Evolutionary conservation across 1,140 invertebrate species (phyloP).

Genomic region (Drosophila serrata): DNA sequence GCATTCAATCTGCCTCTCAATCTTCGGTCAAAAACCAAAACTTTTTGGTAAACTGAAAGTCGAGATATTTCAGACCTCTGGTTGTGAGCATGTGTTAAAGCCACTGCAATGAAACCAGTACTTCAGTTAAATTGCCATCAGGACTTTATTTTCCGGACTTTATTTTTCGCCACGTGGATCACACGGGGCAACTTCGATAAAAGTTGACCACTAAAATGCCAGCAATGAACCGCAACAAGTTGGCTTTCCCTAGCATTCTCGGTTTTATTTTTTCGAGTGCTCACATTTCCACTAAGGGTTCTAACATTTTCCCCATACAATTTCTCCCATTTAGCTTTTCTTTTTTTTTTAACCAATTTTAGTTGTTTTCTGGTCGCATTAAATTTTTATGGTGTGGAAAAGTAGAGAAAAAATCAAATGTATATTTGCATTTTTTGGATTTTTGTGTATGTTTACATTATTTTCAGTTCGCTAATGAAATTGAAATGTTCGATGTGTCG

Average conservation of each 20-base stretch:
- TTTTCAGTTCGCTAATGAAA: slow-evolving; percentile 42
- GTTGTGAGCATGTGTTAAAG: not conserved
- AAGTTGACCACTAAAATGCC: slow-evolving; percentile 36
- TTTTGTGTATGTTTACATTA: slow-evolving; percentile 42
- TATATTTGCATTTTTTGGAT: slow-evolving; percentile 8
- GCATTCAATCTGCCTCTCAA: not conserved
- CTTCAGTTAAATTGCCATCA: not conserved
- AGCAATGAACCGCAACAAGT: slow-evolving; percentile 46
- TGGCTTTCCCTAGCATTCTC: slow-evolving; percentile 12
- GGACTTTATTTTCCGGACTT: slow-evolving; percentile 1
- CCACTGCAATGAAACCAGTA: slow-evolving; percentile 13
- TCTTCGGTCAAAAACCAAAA: not conserved
- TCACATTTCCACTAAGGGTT: slow-evolving; percentile 1
- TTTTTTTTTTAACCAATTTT: slow-evolving; percentile 7
- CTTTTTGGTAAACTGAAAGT: slow-evolving; percentile 13
- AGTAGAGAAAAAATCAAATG: slow-evolving; percentile 12
- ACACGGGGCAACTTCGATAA: slow-evolving; percentile 17
- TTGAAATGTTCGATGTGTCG: slow-evolving; percentile 49
- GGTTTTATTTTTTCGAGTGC: not conserved
- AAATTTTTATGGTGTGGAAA: slow-evolving; percentile 31
- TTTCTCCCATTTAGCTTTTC: not conserved
- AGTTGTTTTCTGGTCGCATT: slow-evolving; percentile 28
- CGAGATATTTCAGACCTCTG: slow-evolving; percentile 5
- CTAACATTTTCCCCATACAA: not conserved
- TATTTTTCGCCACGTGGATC: not conserved